These are phyloP conservation scores for Caenorhabditis remanei DNA, from an alignment of 1,140 invertebrate species.

Conservation along the genomic window DNA sequence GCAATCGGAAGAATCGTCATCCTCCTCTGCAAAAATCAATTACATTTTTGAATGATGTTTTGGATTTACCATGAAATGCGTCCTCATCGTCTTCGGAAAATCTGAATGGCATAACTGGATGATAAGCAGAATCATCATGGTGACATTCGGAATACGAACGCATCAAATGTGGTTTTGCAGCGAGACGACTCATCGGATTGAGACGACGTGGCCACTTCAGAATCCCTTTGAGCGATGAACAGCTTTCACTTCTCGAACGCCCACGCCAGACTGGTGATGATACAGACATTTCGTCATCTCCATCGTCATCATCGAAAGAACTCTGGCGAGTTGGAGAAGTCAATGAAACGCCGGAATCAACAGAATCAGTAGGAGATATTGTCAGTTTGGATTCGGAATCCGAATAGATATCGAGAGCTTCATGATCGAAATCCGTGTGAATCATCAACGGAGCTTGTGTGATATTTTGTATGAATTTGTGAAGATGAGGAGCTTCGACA, in stretches of 20 bases:
- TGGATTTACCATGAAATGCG: constrained; percentile 21
- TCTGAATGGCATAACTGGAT: constrained; percentile 3
- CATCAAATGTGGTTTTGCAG: constrained; percentile 13
- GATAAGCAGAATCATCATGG: background rate
- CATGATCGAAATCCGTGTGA: constrained; percentile 9
- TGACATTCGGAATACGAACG: constrained; percentile 28
- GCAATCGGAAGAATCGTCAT: constrained; percentile 23
- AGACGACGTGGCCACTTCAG: constrained; percentile 44
- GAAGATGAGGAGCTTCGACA: constrained; percentile 18
- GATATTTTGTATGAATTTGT: constrained; percentile 36
- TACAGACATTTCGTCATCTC: constrained; percentile 2
- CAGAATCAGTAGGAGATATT: constrained; percentile 18
- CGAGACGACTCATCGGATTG: background rate
- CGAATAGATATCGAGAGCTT: constrained; percentile 12
- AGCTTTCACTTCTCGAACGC: constrained; percentile 34
- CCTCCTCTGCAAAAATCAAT: constrained; percentile 10
- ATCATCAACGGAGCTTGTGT: constrained; percentile 34
- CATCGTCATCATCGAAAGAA: constrained; percentile 18
- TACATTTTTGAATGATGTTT: background rate
- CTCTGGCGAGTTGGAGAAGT: constrained; percentile 14
- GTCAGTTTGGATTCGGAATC: constrained; percentile 25
- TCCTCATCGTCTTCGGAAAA: constrained; percentile 40
- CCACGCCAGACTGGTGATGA: background rate
- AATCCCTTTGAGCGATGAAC: constrained; percentile 49
- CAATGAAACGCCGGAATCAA: constrained; percentile 23